Conservation (phyloP, 2,888 invertebrate species). For the Acanthopleura granulata region DNA sequence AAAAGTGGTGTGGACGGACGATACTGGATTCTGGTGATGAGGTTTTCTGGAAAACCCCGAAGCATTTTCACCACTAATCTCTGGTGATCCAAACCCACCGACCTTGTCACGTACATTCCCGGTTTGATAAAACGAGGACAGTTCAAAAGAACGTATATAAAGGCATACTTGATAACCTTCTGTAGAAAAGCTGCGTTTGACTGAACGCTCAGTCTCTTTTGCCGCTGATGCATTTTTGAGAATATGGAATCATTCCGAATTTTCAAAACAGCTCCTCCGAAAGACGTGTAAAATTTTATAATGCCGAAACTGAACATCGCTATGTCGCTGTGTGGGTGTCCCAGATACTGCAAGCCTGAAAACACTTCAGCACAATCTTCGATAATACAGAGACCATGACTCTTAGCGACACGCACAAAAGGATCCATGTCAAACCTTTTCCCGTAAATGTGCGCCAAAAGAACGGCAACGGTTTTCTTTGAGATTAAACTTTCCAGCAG, state of each 20-base stretch:
- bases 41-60: slow-evolving; percentile 64
- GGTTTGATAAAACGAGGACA: slow-evolving; percentile 52
- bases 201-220: slow-evolving; percentile 55
- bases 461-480: slow-evolving; percentile 62
- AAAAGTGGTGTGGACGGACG: slow-evolving; percentile 64
- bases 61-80: slow-evolving; percentile 55
- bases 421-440: slow-evolving; percentile 61
- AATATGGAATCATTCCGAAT: slow-evolving; percentile 52
- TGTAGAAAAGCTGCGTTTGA: slow-evolving; percentile 53
- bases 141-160: slow-evolving; percentile 55
- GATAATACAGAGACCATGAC: slow-evolving; percentile 56
- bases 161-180: slow-evolving; percentile 63
- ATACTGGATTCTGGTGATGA: slow-evolving; percentile 57
- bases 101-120: slow-evolving; percentile 41
- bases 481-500: slow-evolving; percentile 60
- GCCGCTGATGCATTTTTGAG: slow-evolving; percentile 50
- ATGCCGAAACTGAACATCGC: slow-evolving; percentile 68
- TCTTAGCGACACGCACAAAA: slow-evolving; percentile 54
- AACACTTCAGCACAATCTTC: slow-evolving; percentile 70
- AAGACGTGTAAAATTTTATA: slow-evolving; percentile 67
- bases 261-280: slow-evolving; percentile 68
- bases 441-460: slow-evolving; percentile 68
- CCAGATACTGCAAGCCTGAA: slow-evolving; percentile 61
- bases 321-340: slow-evolving; percentile 65
- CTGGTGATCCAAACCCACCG: slow-evolving; percentile 55